A percentile compares a stretch with the other conserved stretches of the same genome.
These are phyloP conservation scores for Nemotelus pantherinus DNA, from an alignment of 2,888 invertebrate species.

Conservation along the genomic window DNA sequence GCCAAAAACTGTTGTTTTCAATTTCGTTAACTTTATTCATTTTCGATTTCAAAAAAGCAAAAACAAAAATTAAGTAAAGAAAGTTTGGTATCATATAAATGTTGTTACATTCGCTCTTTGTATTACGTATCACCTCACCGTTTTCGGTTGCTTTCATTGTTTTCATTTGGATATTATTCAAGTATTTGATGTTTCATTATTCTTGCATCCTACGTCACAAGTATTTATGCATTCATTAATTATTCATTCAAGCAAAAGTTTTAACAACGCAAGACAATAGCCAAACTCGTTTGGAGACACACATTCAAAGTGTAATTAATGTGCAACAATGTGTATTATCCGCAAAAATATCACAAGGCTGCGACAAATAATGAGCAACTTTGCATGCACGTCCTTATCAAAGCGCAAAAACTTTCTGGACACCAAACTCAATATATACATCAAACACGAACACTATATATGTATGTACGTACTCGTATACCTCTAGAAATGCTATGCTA, in stretches of 20 bases:
- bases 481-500: too few species aligned
- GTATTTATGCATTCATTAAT: constrained; percentile 41
- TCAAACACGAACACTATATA: background rate
- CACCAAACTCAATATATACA: background rate
- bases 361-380: constrained; percentile 63
- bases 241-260: constrained; percentile 7
- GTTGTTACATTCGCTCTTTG: constrained; percentile 47
- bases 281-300: background rate
- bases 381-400: constrained; percentile 67
- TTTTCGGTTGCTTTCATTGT: constrained; percentile 38
- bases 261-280: background rate
- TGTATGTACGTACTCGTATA: too few species aligned
- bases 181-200: constrained; percentile 36
- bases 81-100: constrained; percentile 37
- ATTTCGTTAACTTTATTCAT: constrained; percentile 1
- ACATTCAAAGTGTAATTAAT: constrained; percentile 5
- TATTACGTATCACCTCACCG: constrained; percentile 5
- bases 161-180: constrained; percentile 38
- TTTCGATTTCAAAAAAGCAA: constrained; percentile 10
- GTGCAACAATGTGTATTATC: constrained; percentile 27
- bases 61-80: background rate
- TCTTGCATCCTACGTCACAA: constrained; percentile 49
- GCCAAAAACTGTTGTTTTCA: constrained; percentile 15
- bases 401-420: constrained; percentile 15
- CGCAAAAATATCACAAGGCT: background rate